Evolutionary conservation across 2,888 invertebrate species (phyloP), one percentile per base, ranked within the genome.

Genomic region (Meiosimyza platycephala): DNA sequence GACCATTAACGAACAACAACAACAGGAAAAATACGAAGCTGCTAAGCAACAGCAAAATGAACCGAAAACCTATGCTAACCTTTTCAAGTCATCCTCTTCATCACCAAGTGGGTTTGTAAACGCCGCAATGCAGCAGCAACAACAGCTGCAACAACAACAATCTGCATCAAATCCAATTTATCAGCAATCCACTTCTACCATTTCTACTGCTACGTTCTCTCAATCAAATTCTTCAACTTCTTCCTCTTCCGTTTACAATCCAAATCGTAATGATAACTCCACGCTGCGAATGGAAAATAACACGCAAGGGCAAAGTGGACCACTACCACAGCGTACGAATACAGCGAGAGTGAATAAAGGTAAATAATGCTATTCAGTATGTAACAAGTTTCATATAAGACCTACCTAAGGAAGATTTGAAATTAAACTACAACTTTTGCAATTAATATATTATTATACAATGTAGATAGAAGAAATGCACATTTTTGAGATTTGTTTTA

Each of bases 61-160:
- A 87, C 95, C 94, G 18, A 95, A 95, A 88, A 95, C 96, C 13
- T 96, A 95, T 87, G 95, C 96, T 18, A 95, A 94, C 87, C 90
- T 95, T 80, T 91, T 96, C 81, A 95, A 95, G 89, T 86, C 85
- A n/a, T 80, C 83, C 1, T 84, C 82, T 3, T 84, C 83, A 15
- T 85, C 84, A 69, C 85, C 83, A 50, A 85, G 80, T 81, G 86
- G 84, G 52, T 87, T 86, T 74, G 86, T 86, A 11, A 86, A 85
- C 69, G 85, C 85, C 3, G 85, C 79, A 7, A 81, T 84, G 75
- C 86, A 85, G 71, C 85, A 82, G 72, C 83, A 84, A 84, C 82
- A 86, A 85, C 81, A 86, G 86, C 76, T 87, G 83, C 83, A 85
- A 72, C 81, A 86, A 72, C 82, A 82, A 60, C 82, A 82, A 60